phyloP scores from a whole-genome alignment of 2,888 invertebrate genomes.

The Plusia festucae region DNA sequence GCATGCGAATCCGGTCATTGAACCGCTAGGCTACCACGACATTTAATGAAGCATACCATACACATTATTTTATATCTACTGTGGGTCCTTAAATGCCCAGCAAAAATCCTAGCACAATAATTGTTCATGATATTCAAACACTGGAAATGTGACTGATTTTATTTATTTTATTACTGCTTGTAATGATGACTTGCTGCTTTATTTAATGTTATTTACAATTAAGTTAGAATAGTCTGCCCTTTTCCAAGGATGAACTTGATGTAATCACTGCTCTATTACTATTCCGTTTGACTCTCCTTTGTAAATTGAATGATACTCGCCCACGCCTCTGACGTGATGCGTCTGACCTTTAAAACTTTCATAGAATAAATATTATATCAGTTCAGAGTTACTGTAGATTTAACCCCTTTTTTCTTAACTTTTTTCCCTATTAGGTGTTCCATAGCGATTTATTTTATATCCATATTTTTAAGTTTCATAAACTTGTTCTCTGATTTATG shows the following conservation, averaged over 20 bases:
- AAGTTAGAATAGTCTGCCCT: slow-evolving; percentile 9
- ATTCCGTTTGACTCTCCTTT: slow-evolving; percentile 9
- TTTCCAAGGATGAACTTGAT: background rate
- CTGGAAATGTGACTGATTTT: too few species aligned
- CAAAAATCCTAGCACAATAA: too few species aligned
- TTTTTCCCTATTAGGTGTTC: too few species aligned
- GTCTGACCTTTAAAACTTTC: slow-evolving; percentile 19
- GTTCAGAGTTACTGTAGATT: background rate
- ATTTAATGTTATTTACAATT: background rate
- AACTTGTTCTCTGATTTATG: too few species aligned
- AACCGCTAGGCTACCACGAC: too few species aligned
- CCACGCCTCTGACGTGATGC: slow-evolving; percentile 16
- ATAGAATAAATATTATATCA: slow-evolving; percentile 13
- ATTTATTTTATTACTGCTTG: background rate
- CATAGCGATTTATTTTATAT: too few species aligned
- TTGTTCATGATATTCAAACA: too few species aligned
- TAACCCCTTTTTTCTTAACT: background rate
- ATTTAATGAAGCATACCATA: too few species aligned
- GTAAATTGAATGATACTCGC: slow-evolving; percentile 25
- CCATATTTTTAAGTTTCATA: too few species aligned
- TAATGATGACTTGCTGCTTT: background rate
- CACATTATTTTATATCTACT: too few species aligned
- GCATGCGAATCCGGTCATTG: too few species aligned
- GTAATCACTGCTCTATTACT: slow-evolving; percentile 1
- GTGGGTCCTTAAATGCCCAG: too few species aligned